A percentile compares a stretch with the other conserved stretches of the same genome.
phyloP scores from a whole-genome alignment of 2,888 invertebrate genomes.

The Drosophila cognata region DNA sequence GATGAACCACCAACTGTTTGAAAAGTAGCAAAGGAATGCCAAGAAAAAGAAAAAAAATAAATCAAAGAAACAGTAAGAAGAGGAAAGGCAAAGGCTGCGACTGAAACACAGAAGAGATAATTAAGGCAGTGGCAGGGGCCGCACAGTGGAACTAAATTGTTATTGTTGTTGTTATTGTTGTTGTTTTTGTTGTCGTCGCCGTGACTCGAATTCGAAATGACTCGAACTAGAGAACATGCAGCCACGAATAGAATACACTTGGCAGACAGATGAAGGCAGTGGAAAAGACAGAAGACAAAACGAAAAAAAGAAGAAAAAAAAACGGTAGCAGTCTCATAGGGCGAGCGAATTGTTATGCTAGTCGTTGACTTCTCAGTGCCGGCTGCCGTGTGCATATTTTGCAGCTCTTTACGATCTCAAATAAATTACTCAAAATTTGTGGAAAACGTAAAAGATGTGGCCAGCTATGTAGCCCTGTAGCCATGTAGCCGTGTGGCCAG shows the following conservation, averaged over 20 bases:
- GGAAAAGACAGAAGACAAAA: slow-evolving; percentile 17
- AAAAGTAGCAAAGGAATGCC: slow-evolving; percentile 56
- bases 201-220: slow-evolving; percentile 36
- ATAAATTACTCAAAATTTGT: slow-evolving; percentile 75
- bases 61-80: slow-evolving; percentile 27
- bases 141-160: slow-evolving; percentile 79
- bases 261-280: slow-evolving; percentile 9
- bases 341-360: slow-evolving; percentile 81
- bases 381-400: slow-evolving; percentile 70
- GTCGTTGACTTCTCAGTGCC: slow-evolving; percentile 64
- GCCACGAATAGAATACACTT: slow-evolving; percentile 19
- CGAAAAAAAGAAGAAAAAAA: slow-evolving; percentile 29
- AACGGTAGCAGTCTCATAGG: slow-evolving; percentile 79
- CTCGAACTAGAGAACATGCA: slow-evolving; percentile 26
- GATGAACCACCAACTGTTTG: slow-evolving; percentile 59
- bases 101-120: slow-evolving; percentile 60
- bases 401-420: slow-evolving; percentile 73
- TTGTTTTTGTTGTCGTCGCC: slow-evolving; percentile 25
- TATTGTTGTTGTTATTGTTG: slow-evolving; percentile 48
- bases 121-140: slow-evolving; percentile 64
- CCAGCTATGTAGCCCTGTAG: slow-evolving; percentile 24
- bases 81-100: slow-evolving; percentile 38
- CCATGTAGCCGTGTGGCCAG: slow-evolving; percentile 8
- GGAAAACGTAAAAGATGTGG: slow-evolving; percentile 66
- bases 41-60: slow-evolving; percentile 23